Conservation (phyloP, 2,797 vertebrate species). For the Capromys pilorides region DNA sequence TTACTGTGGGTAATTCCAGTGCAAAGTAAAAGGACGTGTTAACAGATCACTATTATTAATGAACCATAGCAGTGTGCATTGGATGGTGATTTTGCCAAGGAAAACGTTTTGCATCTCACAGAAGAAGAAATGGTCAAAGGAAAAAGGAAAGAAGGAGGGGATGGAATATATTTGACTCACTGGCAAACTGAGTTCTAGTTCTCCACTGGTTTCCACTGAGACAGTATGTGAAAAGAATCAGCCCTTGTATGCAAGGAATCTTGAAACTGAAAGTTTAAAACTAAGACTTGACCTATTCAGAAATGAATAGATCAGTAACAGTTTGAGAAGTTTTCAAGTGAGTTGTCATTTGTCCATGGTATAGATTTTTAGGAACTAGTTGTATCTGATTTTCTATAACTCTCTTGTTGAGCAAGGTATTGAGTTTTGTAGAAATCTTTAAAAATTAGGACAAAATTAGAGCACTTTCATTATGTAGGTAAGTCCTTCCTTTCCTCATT, state of each 20-base stretch:
- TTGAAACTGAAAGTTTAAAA: neutral
- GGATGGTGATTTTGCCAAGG: neutral
- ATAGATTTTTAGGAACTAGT: neutral
- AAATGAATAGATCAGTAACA: slow-evolving; percentile 26
- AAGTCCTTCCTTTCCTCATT: neutral
- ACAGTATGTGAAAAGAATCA: neutral
- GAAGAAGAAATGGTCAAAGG: slow-evolving; percentile 17
- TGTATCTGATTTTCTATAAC: neutral
- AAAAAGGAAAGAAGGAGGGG: neutral
- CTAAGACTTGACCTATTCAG: neutral
- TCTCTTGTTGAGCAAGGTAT: neutral
- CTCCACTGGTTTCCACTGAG: neutral
- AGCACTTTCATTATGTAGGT: neutral
- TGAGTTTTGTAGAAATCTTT: slow-evolving; percentile 25
- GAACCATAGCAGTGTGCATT: neutral
- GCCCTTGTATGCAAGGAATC: neutral
- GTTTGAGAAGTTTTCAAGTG: neutral
- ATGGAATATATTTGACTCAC: neutral
- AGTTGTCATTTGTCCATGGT: neutral
- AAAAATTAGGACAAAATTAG: slow-evolving; percentile 28
- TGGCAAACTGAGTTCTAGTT: neutral
- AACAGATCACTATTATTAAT: neutral
- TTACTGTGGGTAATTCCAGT: neutral
- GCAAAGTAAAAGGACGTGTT: slow-evolving; percentile 20
- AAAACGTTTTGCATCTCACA: neutral